A percentile compares a stretch with the other conserved stretches of the same genome.
Evolutionary conservation across 92 coral and sea anemone genomes (phyloP).

Genomic region (Epizoanthus fatuus): DNA sequence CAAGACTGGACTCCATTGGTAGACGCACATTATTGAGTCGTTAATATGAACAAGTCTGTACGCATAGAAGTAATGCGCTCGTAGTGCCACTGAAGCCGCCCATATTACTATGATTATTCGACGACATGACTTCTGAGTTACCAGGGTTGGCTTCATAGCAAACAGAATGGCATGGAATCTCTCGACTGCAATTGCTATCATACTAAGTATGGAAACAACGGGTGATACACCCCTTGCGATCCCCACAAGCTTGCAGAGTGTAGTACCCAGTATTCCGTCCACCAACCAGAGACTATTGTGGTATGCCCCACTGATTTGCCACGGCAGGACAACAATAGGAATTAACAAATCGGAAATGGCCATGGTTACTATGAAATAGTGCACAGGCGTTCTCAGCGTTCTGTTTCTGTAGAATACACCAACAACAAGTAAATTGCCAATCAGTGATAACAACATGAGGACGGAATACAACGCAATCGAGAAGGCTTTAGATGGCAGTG

Average conservation of each 20-base stretch:
- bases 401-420: constrained; percentile 17
- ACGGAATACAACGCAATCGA: background rate
- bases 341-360: constrained; percentile 39
- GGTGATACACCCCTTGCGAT: constrained; percentile 30
- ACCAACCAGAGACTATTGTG: constrained; percentile 6
- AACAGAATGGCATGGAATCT: constrained; percentile 32
- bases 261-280: constrained; percentile 12
- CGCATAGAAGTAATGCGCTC: constrained; percentile 37
- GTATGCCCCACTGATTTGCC: constrained; percentile 29
- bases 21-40: background rate
- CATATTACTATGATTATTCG: background rate
- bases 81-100: constrained; percentile 17
- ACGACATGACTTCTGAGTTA: constrained; percentile 18
- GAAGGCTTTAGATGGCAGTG: constrained; percentile 5
- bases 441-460: background rate
- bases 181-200: constrained; percentile 33
- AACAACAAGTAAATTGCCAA: constrained; percentile 5
- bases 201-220: constrained; percentile 30
- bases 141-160: background rate
- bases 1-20: constrained; percentile 14
- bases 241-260: constrained; percentile 27
- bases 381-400: constrained; percentile 14
- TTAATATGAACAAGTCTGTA: constrained; percentile 4
- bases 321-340: constrained; percentile 29
- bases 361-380: constrained; percentile 37